These are phyloP conservation scores for Pseudocheirus occidentalis DNA, from an alignment of 2,797 vertebrate genomes.

Conservation along the genomic window DNA sequence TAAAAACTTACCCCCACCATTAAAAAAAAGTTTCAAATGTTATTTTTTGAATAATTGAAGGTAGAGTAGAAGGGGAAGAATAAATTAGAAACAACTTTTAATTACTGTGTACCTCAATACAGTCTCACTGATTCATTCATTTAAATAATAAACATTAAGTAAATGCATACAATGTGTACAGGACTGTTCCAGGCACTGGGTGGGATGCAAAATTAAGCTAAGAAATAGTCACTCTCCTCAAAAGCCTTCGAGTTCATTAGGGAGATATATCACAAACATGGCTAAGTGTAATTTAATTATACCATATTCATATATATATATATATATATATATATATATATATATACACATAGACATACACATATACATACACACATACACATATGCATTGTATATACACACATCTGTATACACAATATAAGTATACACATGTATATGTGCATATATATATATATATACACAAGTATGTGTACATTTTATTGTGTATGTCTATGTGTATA, in stretches of 20 bases:
- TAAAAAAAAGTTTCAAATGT: not conserved
- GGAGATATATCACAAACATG: not conserved
- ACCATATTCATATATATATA: not conserved
- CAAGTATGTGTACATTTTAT: no score
- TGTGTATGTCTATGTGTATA: no score
- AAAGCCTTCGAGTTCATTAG: not conserved
- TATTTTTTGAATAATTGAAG: not conserved
- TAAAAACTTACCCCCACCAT: not conserved
- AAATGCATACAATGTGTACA: not conserved
- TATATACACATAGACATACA: not conserved
- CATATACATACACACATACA: no score
- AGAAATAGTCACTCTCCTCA: not conserved
- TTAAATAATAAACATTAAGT: not conserved
- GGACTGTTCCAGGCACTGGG: not conserved
- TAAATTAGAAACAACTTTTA: not conserved
- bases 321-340: not conserved
- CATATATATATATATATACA: no score
- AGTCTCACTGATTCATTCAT: not conserved
- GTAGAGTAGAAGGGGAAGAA: accelerated
- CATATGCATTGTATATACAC: no score
- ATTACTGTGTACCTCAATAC: not conserved
- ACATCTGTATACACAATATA: no score
- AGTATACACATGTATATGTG: no score
- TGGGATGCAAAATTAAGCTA: not conserved
- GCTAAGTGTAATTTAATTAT: not conserved